Evolutionary conservation across 2,113 vertebrate genomes (phyloP), one percentile per base, ranked within the genome.

Genomic region (Sphyrna mokarran): DNA sequence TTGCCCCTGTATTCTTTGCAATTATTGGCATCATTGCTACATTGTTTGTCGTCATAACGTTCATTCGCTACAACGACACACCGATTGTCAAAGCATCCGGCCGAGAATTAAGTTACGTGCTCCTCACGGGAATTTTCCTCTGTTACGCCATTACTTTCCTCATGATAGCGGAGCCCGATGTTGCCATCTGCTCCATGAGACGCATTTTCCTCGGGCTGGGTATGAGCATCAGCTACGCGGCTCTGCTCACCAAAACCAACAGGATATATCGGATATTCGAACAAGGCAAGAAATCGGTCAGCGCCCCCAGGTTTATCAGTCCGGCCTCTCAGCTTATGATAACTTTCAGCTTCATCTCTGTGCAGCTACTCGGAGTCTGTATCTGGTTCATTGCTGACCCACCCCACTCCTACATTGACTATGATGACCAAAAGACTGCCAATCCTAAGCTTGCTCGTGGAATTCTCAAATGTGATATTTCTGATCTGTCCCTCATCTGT

Each of bases 181-280:
- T 98, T 96, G 97, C 98, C 37, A 98, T 98, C 9, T 99, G 99
- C 96, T 99, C 99, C 0, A 97, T 99, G 97, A 97, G 99, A 0
- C 98, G 99, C 20, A 98, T 99, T 97, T 99, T 99, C 97, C 97
- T 99, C 0, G 99, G 99, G 96, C 97, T 99, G 0, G 99, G 99
- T 95, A 99, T 99, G 99, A 99, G 99, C 96, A 98, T 99, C 97
- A 99, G 99, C 97, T 99, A 99, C 0, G 98, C 99, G 0, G 99
- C 99, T 1, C 97, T 99, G 96, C 98, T 99, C 85, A 99, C 99
- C 97, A 99, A 99, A 98, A 99, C 99, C 96, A 99, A 99, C 97
- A 98, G 99, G 96, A 99, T 99, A 97, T 99, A 99, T 97, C 98
- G 99, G 96, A 99, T 99, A 97, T 99, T 99, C 4, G 99, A 99